Evolutionary conservation across 2,888 invertebrate genomes (phyloP).

Genomic region (Pseudococcus viburni): DNA sequence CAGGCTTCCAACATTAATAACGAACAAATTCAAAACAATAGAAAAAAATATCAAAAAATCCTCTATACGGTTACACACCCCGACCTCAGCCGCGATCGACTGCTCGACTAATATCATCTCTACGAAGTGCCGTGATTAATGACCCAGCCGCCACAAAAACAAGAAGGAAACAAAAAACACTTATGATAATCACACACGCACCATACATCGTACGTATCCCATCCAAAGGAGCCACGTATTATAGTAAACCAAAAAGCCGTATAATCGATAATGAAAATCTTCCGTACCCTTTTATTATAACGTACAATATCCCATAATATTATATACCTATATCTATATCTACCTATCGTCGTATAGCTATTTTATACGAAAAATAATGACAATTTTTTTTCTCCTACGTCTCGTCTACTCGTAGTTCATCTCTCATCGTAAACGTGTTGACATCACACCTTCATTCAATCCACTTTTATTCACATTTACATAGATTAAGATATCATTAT

Average conservation of each 20-base stretch:
- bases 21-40: constrained; percentile 29
- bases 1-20: constrained; percentile 44
- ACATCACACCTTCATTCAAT: constrained; percentile 6
- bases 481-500: constrained; percentile 15
- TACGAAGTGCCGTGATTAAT: constrained; percentile 24
- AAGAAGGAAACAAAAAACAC: constrained; percentile 39
- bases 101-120: constrained; percentile 29
- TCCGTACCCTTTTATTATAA: background rate
- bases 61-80: background rate
- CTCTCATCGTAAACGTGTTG: constrained; percentile 5
- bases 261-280: constrained; percentile 46
- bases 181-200: constrained; percentile 33
- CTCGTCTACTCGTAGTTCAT: background rate
- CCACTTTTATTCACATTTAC: background rate
- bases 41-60: constrained; percentile 46
- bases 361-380: constrained; percentile 18
- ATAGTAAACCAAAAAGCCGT: constrained; percentile 28
- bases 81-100: background rate
- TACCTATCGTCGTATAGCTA: background rate
- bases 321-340: background rate
- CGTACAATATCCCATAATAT: background rate
- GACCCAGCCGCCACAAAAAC: constrained; percentile 4
- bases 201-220: background rate
- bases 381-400: background rate
- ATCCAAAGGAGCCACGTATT: background rate